Evolutionary conservation across 2,888 invertebrate species (phyloP), one percentile per base, ranked within the genome.

Genomic region (Cheilosia vernalis): DNA sequence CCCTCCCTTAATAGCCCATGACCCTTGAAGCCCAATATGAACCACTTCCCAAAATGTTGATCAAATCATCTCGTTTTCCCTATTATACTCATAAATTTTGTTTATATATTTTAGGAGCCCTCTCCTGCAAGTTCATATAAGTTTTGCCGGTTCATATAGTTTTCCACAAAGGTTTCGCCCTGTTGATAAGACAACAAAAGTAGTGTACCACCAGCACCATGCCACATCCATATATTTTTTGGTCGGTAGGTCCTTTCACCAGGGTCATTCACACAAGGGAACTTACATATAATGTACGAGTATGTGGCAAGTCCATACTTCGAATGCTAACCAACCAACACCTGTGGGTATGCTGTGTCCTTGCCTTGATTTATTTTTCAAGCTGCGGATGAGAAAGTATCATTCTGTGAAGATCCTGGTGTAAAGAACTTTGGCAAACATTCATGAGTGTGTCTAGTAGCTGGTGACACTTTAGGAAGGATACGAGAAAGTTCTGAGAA

Each of bases 281-380:
- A 64, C 27, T 74, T 27, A 30, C 9, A 30, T 30, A 30, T 37
- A n/a, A n/a, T n/a, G n/a, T n/a, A n/a, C n/a, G n/a, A n/a, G n/a
- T n/a, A 55, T 63, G 69, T 70, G 44, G 17, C 4, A 30, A 63
- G 47, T 70, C 60, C 53, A 19, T 63, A 44, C 44, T 78, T 78
- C 30, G 9, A 63, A 37, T 37, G 51, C n/a, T 51, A 30, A 30
- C 30, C 9, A 30, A 42, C 42, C 63, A 78, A 58, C 70, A 63
- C 33, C 33, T 55, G 37, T 37, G 10, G 37, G 37, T 37, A 13
- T 37, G 13, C 37, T 37, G 33, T 67, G 67, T 63, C 56, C 55
- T 63, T 49, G 69, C 58, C 51, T 70, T 78, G 78, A 70, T 78
- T 78, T 72, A 64, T 70, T 74, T 58, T 63, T 30, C 27, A 10